Conservation (phyloP, 2,888 invertebrate species). For the Leucoma salicis region DNA sequence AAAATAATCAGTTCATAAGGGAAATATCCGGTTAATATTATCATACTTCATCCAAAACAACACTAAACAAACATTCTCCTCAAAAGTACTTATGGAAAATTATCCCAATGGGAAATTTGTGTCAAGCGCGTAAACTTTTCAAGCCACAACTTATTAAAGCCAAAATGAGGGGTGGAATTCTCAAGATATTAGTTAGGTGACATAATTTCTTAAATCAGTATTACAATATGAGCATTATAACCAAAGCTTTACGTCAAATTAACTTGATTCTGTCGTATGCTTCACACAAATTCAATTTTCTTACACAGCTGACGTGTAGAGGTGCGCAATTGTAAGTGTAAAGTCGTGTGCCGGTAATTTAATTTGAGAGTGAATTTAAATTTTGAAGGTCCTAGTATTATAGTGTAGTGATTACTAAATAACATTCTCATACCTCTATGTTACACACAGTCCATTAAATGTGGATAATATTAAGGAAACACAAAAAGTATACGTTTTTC, state of each 20-base stretch:
- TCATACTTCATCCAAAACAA: too few relatives aligned
- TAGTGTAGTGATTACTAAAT: not conserved
- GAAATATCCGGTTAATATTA: too few relatives aligned
- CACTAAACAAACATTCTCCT: not conserved
- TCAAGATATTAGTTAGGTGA: not conserved
- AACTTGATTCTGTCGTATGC: not conserved
- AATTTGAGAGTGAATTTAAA: not conserved
- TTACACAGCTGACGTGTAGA: not conserved
- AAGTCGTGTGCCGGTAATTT: not conserved
- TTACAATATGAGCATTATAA: not conserved
- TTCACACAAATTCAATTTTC: not conserved
- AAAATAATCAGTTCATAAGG: too few relatives aligned
- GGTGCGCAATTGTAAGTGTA: not conserved
- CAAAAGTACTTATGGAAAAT: slow-evolving; percentile 3
- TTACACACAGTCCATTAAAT: not conserved
- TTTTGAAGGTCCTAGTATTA: not conserved
- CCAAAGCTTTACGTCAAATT: too few relatives aligned
- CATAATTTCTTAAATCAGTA: not conserved
- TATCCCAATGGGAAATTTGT: slow-evolving; percentile 9
- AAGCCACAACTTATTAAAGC: not conserved
- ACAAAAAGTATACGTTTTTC: slow-evolving; percentile 12
- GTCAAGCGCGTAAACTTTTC: not conserved
- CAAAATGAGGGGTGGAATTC: not conserved
- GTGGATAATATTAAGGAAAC: not conserved
- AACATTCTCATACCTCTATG: not conserved